Evolutionary conservation across 1,140 invertebrate species (phyloP).

Genomic region (Drosophila ananassae): DNA sequence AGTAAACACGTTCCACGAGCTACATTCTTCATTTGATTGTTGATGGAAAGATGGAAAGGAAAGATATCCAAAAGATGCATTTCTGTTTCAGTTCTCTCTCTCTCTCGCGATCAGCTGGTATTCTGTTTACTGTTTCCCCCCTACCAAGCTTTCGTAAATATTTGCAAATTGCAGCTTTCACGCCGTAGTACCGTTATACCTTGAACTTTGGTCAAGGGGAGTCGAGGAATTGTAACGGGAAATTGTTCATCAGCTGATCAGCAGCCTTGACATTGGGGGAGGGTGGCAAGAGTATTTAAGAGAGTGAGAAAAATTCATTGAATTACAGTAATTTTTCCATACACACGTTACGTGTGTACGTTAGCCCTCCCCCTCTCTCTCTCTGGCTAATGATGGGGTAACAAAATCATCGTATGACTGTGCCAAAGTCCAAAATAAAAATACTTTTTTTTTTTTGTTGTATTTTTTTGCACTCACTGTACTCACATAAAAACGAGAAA

Average conservation of each 20-base stretch:
- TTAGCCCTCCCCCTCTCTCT: slow-evolving; percentile 3
- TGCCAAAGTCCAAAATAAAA: slow-evolving; percentile 81
- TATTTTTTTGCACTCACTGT: slow-evolving; percentile 37
- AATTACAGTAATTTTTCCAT: slow-evolving; percentile 41
- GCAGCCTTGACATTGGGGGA: slow-evolving; percentile 33
- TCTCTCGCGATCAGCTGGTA: slow-evolving; percentile 32
- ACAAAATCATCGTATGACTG: slow-evolving; percentile 79
- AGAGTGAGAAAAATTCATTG: slow-evolving; percentile 28
- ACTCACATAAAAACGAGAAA: slow-evolving; percentile 58
- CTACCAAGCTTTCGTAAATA: slow-evolving; percentile 15
- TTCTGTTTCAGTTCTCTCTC: slow-evolving; percentile 4
- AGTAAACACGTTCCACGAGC: neutral
- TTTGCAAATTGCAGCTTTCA: neutral
- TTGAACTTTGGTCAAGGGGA: slow-evolving; percentile 49
- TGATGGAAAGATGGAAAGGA: neutral
- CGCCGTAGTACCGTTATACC: slow-evolving; percentile 4
- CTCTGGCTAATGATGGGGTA: slow-evolving; percentile 60
- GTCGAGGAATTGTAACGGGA: slow-evolving; percentile 28
- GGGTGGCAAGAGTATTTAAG: too few species aligned
- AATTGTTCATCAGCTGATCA: slow-evolving; percentile 29
- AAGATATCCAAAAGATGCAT: neutral
- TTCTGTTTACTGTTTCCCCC: slow-evolving; percentile 16
- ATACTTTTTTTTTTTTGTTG: slow-evolving; percentile 63
- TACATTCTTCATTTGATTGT: neutral
- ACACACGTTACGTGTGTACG: slow-evolving; percentile 30